These are phyloP conservation scores for Actenoides lindsayi DNA, from an alignment of 2,113 vertebrate species.

Conservation along the genomic window DNA sequence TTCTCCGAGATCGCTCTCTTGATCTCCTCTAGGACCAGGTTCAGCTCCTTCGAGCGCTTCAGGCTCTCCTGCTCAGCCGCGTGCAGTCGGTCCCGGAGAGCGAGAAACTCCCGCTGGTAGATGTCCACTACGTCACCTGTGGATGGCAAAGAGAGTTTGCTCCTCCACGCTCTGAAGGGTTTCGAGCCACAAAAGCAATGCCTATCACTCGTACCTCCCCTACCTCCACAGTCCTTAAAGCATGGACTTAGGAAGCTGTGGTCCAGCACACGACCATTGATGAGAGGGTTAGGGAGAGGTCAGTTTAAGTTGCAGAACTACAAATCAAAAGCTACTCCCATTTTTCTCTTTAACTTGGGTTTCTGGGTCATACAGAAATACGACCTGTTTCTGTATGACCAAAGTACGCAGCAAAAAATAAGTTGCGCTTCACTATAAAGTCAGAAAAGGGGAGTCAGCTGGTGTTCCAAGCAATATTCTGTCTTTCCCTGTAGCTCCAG, in stretches of 20 bases:
- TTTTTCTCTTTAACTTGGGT: neutral
- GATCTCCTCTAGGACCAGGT: slow-evolving; percentile 97
- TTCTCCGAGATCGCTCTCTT: slow-evolving; percentile 92
- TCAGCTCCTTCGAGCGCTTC: slow-evolving; percentile 95
- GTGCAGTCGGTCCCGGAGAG: slow-evolving; percentile 90
- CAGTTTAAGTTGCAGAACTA: neutral
- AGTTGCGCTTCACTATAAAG: neutral
- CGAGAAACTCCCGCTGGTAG: slow-evolving; percentile 95
- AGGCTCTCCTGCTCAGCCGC: slow-evolving; percentile 95
- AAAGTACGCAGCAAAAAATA: neutral
- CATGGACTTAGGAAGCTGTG: neutral
- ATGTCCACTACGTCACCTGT: slow-evolving; percentile 92
- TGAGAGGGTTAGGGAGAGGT: neutral
- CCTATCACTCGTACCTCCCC: neutral
- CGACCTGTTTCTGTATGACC: neutral
- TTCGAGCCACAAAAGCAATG: neutral
- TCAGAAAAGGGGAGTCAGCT: neutral
- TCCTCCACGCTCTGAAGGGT: neutral
- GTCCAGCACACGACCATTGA: accelerated
- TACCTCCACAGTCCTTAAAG: neutral
- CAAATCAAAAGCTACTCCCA: neutral
- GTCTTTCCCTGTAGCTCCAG: neutral
- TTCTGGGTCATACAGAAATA: neutral
- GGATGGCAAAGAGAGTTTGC: neutral
- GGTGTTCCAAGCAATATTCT: neutral